Conservation (phyloP, 2,113 vertebrate genomes). For the Otis tarda region DNA sequence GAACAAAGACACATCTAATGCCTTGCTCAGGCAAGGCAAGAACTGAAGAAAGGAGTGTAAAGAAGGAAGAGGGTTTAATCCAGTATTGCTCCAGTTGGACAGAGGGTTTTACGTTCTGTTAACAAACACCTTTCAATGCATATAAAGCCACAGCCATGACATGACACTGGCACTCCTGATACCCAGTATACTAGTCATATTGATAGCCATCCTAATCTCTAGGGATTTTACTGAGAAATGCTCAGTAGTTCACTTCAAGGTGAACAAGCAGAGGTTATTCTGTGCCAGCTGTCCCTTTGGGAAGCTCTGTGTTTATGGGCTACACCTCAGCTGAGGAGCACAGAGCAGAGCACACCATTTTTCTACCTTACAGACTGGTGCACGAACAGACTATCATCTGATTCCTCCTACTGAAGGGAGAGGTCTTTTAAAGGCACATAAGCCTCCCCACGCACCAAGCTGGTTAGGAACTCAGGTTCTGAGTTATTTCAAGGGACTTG, state of each 20-base stretch:
- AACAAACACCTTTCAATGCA: background rate
- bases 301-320: background rate
- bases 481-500: background rate
- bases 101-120: background rate
- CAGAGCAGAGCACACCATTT: background rate
- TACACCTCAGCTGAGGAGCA: background rate
- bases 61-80: background rate
- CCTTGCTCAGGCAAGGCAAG: background rate
- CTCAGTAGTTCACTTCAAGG: background rate
- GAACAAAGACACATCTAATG: background rate
- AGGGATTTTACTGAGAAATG: background rate
- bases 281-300: background rate
- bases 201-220: background rate
- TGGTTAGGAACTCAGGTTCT: background rate
- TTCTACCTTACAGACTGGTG: background rate
- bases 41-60: background rate
- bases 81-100: background rate
- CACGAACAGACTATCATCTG: background rate
- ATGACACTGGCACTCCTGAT: background rate
- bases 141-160: background rate
- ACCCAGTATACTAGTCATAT: background rate
- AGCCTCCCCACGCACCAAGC: rapidly evolving
- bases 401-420: background rate
- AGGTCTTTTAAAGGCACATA: background rate
- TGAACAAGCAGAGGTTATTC: background rate